Base-by-base conservation (phyloP, 2,888 invertebrate species). In the Heliconius ethilla region DNA sequence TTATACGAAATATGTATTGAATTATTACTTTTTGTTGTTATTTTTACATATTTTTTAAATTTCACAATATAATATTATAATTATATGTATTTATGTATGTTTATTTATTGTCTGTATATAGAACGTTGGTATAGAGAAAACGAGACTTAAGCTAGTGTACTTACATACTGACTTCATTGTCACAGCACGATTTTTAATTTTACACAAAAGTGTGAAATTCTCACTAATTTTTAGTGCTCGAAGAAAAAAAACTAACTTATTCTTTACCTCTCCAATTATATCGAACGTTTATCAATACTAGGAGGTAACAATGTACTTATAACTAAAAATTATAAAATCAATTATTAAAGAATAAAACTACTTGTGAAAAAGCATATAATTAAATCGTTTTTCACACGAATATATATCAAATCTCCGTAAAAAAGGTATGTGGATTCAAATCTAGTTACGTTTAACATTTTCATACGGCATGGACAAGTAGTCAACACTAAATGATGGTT, bases 111-210 rank as follows among this genome's bases (percentile, higher is more conserved):
- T 92, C 92, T 87, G 84, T 85, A 84, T 85, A 87, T 87, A 84
- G 82, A 88, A 88, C 85, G 87, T 89, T 90, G 90, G 88, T 90
- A 88, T 87, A 86, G 87, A 87, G 86, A 86, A 90, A 90, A 90
- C 88, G 87, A 86, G 83, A 86, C 88, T 84, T 91, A 92, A 85
- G 84, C 89, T 92, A 92, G 86, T 84, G 85, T 84, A 90, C 89
- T 91, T 89, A 92, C 82, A 91, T 92, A 93, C 90, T 94, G 94
- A 94, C 93, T 94, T 90, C 85, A 86, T 89, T 91, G 93, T 93
- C 94, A 94, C 94, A 94, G 94, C 94, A 90, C 94, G 87, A 88
- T 89, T 93, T 91, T 9, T 59, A 87, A 91, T 89, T 85, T 63
- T 84, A 85, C 86, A 83, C 82, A 82, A 75, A 79, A 82, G 76